Conservation (phyloP, 2,888 invertebrate genomes). For the Cynaeus angustus region DNA sequence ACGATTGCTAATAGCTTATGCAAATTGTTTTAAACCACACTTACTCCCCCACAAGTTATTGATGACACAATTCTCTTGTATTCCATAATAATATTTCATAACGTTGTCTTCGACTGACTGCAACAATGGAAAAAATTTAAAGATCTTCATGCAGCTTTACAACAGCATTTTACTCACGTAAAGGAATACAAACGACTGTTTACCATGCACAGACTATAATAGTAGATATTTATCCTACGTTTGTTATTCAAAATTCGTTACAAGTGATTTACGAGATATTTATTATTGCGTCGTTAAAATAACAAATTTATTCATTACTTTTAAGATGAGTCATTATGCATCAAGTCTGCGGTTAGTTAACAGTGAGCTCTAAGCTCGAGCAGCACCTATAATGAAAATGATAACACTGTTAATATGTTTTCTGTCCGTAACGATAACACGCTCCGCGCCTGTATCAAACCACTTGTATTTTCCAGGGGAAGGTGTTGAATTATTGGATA, state of each 20-base stretch:
- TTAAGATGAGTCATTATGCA: constrained; percentile 6
- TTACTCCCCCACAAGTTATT: no score
- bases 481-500: constrained; percentile 78
- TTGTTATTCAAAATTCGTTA: not conserved
- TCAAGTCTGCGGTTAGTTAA: not conserved
- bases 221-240: not conserved
- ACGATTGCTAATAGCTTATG: no score
- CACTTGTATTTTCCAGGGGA: constrained; percentile 77
- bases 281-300: constrained; percentile 5
- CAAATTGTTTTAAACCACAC: no score
- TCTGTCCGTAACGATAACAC: not conserved
- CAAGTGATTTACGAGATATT: constrained; percentile 1
- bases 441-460: not conserved
- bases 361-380: not conserved
- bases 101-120: no score
- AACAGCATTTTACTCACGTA: no score
- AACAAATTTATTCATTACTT: constrained; percentile 2
- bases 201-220: not conserved
- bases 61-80: no score
- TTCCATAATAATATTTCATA: no score
- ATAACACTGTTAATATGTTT: not conserved
- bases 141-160: no score
- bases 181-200: no score
- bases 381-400: not conserved
- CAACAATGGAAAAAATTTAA: no score